These are phyloP conservation scores for Cebidichthys violaceus DNA, from an alignment of 2,113 vertebrate genomes.

Conservation along the genomic window DNA sequence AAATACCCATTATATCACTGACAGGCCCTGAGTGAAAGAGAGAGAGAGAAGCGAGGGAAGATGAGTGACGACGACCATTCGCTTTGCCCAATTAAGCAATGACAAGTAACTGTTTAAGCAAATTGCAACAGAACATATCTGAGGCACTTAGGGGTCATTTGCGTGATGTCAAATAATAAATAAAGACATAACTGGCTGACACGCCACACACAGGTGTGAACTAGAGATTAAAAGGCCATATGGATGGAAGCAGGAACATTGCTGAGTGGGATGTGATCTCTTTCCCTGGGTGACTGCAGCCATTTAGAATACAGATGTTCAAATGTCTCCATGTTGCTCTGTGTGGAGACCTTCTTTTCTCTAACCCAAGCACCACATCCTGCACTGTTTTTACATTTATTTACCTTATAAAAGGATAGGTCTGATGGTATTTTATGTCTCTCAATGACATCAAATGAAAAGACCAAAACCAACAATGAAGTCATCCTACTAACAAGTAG, in stretches of 20 bases:
- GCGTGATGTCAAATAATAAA: conserved; percentile 70
- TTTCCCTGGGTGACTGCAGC: conserved; percentile 30
- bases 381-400: neutral
- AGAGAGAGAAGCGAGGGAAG: conserved; percentile 25
- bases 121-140: conserved; percentile 70
- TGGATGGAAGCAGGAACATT: conserved; percentile 61
- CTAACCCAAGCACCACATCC: conserved; percentile 25
- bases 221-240: conserved; percentile 69
- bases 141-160: conserved; percentile 72
- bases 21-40: conserved; percentile 37
- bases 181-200: conserved; percentile 72
- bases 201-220: conserved; percentile 41
- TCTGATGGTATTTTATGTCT: neutral
- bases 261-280: conserved; percentile 58
- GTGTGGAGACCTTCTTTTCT: conserved; percentile 25
- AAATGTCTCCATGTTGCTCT: conserved; percentile 35
- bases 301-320: conserved; percentile 74
- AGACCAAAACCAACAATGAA: conserved; percentile 1
- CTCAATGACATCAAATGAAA: conserved; percentile 11
- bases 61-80: conserved; percentile 63
- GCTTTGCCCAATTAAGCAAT: conserved; percentile 74
- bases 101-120: conserved; percentile 75
- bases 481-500: neutral
- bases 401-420: neutral
- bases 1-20: conserved; percentile 46